A percentile compares a stretch with the other conserved stretches of the same genome.
Evolutionary conservation across 2,797 vertebrate species (phyloP).

Genomic region (Manis javanica): DNA sequence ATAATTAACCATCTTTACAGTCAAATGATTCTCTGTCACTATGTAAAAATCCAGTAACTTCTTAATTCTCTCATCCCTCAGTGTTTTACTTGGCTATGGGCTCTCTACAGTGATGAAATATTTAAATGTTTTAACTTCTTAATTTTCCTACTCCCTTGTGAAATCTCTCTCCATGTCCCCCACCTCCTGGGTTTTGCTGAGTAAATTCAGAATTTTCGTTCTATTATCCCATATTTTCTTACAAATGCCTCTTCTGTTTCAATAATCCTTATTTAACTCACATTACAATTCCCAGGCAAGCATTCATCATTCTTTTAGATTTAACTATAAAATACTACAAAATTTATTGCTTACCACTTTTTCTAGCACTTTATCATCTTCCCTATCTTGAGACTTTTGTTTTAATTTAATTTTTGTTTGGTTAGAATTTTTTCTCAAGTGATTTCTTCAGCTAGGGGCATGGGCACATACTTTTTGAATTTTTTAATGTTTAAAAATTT

Average conservation of each 20-base stretch:
- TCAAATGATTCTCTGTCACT: constrained; percentile 34
- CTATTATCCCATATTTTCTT: constrained; percentile 62
- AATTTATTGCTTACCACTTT: background rate
- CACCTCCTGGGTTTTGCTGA: constrained; percentile 58
- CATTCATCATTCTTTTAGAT: constrained; percentile 52
- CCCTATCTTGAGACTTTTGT: constrained; percentile 16
- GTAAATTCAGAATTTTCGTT: constrained; percentile 52
- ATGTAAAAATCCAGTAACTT: constrained; percentile 54
- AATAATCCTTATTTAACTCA: constrained; percentile 64
- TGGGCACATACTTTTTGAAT: background rate
- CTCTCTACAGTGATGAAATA: constrained; percentile 54
- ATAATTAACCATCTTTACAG: background rate
- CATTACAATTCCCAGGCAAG: constrained; percentile 64
- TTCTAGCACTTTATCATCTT: constrained; percentile 23
- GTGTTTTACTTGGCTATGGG: constrained; percentile 59
- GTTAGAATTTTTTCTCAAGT: constrained; percentile 21
- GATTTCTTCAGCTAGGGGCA: constrained; percentile 21
- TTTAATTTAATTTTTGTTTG: constrained; percentile 71
- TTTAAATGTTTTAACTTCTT: constrained; percentile 73
- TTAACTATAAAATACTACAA: constrained; percentile 37
- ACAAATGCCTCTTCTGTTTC: constrained; percentile 59
- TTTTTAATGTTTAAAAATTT: constrained; percentile 6
- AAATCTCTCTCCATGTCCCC: background rate
- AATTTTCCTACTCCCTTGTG: constrained; percentile 52
- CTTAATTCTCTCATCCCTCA: background rate